phyloP scores from a whole-genome alignment of 1,140 invertebrate genomes.

The Calliphora vicina region DNA sequence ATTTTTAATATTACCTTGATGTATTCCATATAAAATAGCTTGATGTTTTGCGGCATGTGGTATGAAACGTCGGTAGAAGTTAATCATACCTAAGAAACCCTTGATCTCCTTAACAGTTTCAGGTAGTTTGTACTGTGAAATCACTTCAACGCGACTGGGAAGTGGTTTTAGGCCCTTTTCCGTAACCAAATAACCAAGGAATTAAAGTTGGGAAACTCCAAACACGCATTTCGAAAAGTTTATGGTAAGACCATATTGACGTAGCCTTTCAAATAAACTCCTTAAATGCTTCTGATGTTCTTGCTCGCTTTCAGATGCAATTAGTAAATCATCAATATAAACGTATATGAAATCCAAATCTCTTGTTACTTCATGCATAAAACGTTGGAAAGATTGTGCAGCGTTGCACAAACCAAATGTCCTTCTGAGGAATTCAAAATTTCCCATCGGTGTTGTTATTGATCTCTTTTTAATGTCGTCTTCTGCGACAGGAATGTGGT shows the following conservation, averaged over 20 bases:
- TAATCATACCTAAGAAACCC: too few relatives aligned
- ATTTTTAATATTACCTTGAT: too few relatives aligned
- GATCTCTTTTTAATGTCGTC: background rate
- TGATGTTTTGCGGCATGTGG: too few relatives aligned
- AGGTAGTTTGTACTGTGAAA: background rate
- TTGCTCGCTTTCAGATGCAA: background rate
- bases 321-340: background rate
- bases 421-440: background rate
- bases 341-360: background rate
- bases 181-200: background rate
- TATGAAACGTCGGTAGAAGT: too few relatives aligned
- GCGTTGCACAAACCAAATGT: slow-evolving; percentile 22
- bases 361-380: background rate
- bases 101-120: background rate
- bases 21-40: too few relatives aligned
- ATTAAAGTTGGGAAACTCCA: background rate
- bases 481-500: slow-evolving; percentile 13
- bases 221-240: background rate
- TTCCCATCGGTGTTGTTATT: background rate
- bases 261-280: background rate
- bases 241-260: background rate
- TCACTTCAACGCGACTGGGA: background rate
- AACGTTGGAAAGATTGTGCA: slow-evolving; percentile 1
- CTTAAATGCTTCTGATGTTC: background rate
- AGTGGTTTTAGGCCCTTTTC: too few relatives aligned